A percentile compares a stretch with the other conserved stretches of the same genome.
Evolutionary conservation across 1,140 invertebrate species (phyloP).

Genomic region (Apis laboriosa): DNA sequence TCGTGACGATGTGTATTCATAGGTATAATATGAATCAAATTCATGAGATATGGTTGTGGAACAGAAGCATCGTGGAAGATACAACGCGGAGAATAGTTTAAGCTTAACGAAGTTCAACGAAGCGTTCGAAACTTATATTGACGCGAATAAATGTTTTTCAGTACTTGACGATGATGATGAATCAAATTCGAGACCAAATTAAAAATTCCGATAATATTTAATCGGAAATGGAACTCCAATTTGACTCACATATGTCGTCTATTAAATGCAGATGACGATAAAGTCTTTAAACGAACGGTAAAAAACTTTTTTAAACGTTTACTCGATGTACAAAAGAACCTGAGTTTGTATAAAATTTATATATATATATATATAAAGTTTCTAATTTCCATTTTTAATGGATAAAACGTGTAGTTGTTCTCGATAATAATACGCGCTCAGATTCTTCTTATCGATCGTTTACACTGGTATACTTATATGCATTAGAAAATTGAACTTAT

Average conservation of each 20-base stretch:
- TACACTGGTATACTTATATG: constrained; percentile 47
- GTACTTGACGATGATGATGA: constrained; percentile 26
- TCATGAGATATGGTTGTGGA: background rate
- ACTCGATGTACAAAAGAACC: constrained; percentile 11
- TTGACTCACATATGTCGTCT: constrained; percentile 37
- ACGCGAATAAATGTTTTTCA: constrained; percentile 18
- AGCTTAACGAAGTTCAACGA: background rate
- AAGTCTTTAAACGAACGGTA: constrained; percentile 53
- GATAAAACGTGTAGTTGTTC: background rate
- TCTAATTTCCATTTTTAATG: background rate
- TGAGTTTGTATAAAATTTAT: background rate
- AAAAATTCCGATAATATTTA: background rate
- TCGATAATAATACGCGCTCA: background rate
- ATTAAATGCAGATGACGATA: constrained; percentile 58
- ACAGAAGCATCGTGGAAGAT: constrained; percentile 70
- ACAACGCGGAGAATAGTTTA: constrained; percentile 38
- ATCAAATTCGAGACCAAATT: constrained; percentile 24
- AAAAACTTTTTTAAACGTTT: constrained; percentile 48
- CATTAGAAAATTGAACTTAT: constrained; percentile 52
- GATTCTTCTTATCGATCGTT: constrained; percentile 26
- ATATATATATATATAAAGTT: background rate
- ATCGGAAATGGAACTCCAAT: constrained; percentile 15
- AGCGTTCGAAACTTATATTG: constrained; percentile 6
- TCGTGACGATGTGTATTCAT: background rate
- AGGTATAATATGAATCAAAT: background rate